These are phyloP conservation scores for Petroica traversi DNA, from an alignment of 2,113 vertebrate genomes.

Conservation along the genomic window DNA sequence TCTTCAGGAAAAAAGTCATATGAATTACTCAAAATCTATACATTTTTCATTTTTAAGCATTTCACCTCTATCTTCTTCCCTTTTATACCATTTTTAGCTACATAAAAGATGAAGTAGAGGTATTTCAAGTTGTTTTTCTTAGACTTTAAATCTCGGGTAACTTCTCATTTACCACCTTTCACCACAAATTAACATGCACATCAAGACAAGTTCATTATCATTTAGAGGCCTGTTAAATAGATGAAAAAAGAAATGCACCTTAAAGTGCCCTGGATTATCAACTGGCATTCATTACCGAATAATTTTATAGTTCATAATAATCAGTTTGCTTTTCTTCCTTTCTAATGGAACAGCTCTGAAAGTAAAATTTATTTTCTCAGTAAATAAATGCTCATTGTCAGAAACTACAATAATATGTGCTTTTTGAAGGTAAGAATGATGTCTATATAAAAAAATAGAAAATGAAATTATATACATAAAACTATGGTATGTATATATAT, in stretches of 20 bases:
- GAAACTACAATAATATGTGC: not conserved
- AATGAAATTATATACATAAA: not conserved
- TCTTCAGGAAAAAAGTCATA: constrained; percentile 34
- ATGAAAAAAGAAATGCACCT: not conserved
- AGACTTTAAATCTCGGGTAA: constrained; percentile 4
- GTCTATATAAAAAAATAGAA: not conserved
- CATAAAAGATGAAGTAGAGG: constrained; percentile 35
- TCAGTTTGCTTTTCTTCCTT: not conserved
- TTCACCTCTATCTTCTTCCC: constrained; percentile 32
- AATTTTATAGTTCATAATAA: not conserved
- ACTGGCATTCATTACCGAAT: not conserved
- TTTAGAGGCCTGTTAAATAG: not conserved
- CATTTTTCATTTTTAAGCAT: constrained; percentile 65
- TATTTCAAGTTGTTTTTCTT: constrained; percentile 21
- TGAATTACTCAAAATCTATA: constrained; percentile 49
- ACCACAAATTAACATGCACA: constrained; percentile 36
- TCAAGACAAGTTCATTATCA: constrained; percentile 50
- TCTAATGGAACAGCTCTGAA: not conserved
- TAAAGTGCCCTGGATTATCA: not conserved
- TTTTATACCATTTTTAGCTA: constrained; percentile 47
- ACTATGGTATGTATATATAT: no score
- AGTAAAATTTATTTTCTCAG: not conserved
- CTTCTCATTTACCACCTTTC: constrained; percentile 35
- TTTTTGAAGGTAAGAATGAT: not conserved
- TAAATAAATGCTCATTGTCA: not conserved